Evolutionary conservation across 2,888 invertebrate species (phyloP), one percentile per base, ranked within the genome.

Genomic region (Pimpla rufipes): DNA sequence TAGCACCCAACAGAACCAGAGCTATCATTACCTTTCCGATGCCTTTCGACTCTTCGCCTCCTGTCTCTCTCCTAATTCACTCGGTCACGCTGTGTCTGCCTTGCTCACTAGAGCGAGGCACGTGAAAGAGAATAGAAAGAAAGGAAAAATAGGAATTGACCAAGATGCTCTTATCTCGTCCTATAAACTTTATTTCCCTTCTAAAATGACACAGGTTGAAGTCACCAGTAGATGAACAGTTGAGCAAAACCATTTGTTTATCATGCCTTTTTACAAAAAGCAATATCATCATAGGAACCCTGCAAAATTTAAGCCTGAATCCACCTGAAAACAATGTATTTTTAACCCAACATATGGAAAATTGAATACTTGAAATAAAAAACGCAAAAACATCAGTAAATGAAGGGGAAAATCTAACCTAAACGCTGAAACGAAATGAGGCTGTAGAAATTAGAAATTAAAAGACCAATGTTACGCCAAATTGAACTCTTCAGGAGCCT

Each of bases 11-110:
- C 52, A 79, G 70, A 79, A 76, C 57, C 75, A 50, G 68, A 73
- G 73, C 79, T 73, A 79, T 76, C 76, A 83, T 83, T 79, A 83
- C 73, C 76, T 73, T 76, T 73, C 66, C 76, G 76, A 83, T 79
- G 76, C 76, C 67, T 71, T 55, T 79, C 73, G 59, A 83, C 70
- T 75, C 66, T 59, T 64, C 45, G 8, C 13, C 75, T 29, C 16
- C 37, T 16, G 2, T 16, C 52, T 37, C 42, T 59, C 68, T 66
- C 67, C 77, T 74, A 68, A 78, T 81, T 81, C 57, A 81, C 68
- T 45, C 74, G 67, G 67, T 78, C 78, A 78, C 62, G 70, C 64
- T 66, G 23, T 77, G 73, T 77, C 50, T 70, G 62, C 47, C 16
- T 16, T 52, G 64, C 50, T 23, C 18, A 68, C 18, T 18, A 23